Conservation (phyloP, 1,140 invertebrate species). For the Drosophila takahashii region DNA sequence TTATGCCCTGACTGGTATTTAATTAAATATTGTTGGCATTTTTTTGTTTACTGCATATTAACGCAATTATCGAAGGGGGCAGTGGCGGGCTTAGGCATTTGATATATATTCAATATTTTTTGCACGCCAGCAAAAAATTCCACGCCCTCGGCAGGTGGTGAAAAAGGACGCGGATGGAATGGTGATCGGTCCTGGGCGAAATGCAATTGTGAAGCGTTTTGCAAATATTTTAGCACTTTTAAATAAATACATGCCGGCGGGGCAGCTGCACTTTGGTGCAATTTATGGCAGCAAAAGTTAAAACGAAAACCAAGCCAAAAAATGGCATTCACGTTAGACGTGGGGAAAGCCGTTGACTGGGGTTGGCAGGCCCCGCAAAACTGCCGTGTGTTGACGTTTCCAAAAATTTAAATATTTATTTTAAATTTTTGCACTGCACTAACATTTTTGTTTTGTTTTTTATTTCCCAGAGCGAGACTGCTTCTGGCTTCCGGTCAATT, state of each 20-base stretch:
- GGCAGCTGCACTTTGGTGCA: slow-evolving; percentile 57
- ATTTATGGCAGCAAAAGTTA: slow-evolving; percentile 76
- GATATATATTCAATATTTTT: slow-evolving; percentile 41
- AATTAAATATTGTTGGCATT: slow-evolving; percentile 51
- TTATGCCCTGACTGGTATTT: slow-evolving; percentile 52
- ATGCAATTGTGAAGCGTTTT: slow-evolving; percentile 70
- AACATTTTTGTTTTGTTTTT: slow-evolving; percentile 34
- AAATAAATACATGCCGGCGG: slow-evolving; percentile 64
- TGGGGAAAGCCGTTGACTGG: slow-evolving; percentile 19
- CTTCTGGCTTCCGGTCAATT: slow-evolving; percentile 7
- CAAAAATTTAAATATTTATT: slow-evolving; percentile 58
- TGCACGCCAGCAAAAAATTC: slow-evolving; percentile 9
- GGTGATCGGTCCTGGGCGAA: slow-evolving; percentile 21
- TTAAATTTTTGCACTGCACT: slow-evolving; percentile 19
- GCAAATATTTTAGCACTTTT: slow-evolving; percentile 76
- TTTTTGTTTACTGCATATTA: slow-evolving; percentile 52
- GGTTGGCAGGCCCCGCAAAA: slow-evolving; percentile 24
- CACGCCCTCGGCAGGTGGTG: slow-evolving; percentile 1
- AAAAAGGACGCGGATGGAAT: neutral
- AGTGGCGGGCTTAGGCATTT: slow-evolving; percentile 27
- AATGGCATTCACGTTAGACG: slow-evolving; percentile 23
- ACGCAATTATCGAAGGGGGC: slow-evolving; percentile 45
- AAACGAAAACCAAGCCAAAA: slow-evolving; percentile 60
- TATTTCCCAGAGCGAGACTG: slow-evolving; percentile 5
- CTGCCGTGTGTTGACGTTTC: slow-evolving; percentile 44